Evolutionary conservation across 2,888 invertebrate species (phyloP).

Genomic region (Pelosia muscerda): DNA sequence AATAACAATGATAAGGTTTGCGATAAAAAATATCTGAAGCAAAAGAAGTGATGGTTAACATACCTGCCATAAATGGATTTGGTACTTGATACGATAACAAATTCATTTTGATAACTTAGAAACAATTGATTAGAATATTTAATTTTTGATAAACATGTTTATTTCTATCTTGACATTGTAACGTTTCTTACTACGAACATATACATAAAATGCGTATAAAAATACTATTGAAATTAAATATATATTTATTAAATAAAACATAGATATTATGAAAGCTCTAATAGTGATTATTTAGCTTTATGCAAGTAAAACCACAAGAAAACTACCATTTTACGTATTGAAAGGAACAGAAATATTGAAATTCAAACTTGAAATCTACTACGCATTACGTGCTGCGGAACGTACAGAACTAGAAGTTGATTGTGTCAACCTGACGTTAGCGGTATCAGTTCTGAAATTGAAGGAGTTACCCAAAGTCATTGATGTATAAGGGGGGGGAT

Average conservation of each 20-base stretch:
- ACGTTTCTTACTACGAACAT: conserved; percentile 7
- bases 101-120: conserved; percentile 52
- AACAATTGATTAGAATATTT: background rate
- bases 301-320: too few relatives aligned
- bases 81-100: conserved; percentile 42
- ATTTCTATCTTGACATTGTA: background rate
- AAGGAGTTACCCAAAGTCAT: too few relatives aligned
- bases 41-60: conserved; percentile 32
- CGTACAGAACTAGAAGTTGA: conserved; percentile 21
- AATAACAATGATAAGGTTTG: conserved; percentile 36
- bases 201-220: background rate
- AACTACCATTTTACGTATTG: too few relatives aligned
- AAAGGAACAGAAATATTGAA: background rate
- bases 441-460: conserved; percentile 27
- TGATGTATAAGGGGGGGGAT: too few relatives aligned
- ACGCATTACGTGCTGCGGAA: conserved; percentile 17
- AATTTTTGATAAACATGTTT: conserved; percentile 8
- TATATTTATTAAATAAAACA: background rate
- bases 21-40: conserved; percentile 30
- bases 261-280: background rate
- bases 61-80: conserved; percentile 52
- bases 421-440: background rate
- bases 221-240: background rate
- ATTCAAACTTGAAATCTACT: background rate
- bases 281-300: background rate